Conservation (phyloP, 2,888 invertebrate species). For the Drosophila prostipennis region DNA sequence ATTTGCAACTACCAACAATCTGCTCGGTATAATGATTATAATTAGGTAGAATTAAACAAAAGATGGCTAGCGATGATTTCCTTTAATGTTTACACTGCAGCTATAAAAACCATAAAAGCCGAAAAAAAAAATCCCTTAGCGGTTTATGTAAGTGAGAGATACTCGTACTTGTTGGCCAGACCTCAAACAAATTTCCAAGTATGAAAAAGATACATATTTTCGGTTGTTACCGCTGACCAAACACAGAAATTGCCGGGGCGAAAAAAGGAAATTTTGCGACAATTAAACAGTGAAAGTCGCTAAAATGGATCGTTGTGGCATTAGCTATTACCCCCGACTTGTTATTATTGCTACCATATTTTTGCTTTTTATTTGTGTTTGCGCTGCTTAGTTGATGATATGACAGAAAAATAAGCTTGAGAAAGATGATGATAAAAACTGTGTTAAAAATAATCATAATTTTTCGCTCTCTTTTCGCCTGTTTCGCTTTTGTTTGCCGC, state of each 20-base stretch:
- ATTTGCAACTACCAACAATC: not conserved
- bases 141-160: slow-evolving; percentile 15
- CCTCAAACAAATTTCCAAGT: slow-evolving; percentile 15
- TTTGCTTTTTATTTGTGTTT: slow-evolving; percentile 20
- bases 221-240: slow-evolving; percentile 24
- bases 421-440: slow-evolving; percentile 38
- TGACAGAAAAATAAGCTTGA: slow-evolving; percentile 20
- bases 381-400: slow-evolving; percentile 11
- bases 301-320: slow-evolving; percentile 55
- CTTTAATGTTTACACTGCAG: not conserved
- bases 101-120: not conserved
- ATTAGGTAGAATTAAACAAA: slow-evolving; percentile 15
- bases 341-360: slow-evolving; percentile 19
- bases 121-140: not conserved
- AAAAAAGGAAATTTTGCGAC: slow-evolving; percentile 68
- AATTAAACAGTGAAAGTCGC: slow-evolving; percentile 70
- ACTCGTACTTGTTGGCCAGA: slow-evolving; percentile 12
- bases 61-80: not conserved
- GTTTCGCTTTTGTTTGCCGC: slow-evolving; percentile 17
- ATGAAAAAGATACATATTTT: slow-evolving; percentile 32
- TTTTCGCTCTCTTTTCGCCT: slow-evolving; percentile 25
- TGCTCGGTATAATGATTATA: not conserved
- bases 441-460: slow-evolving; percentile 36
- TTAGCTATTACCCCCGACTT: slow-evolving; percentile 42
- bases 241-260: slow-evolving; percentile 20